These are phyloP conservation scores for Drosophila prosaltans DNA, from an alignment of 1,140 invertebrate genomes.

Conservation along the genomic window DNA sequence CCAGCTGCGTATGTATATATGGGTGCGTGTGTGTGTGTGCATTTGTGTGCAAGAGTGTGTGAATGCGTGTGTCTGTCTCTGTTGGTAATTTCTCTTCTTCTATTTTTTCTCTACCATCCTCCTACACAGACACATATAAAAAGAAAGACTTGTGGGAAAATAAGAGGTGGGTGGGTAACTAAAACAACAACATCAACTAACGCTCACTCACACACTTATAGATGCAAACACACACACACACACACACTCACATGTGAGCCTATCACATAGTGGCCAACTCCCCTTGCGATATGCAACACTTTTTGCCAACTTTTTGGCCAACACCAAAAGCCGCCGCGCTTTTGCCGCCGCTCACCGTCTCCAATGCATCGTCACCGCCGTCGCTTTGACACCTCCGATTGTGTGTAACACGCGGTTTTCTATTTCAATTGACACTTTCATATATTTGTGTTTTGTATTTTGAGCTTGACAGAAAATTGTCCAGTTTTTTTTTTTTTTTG, in stretches of 20 bases:
- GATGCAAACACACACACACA: conserved; percentile 23
- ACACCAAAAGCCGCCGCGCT: conserved; percentile 73
- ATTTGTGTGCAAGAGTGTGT: conserved; percentile 15
- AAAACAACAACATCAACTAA: conserved; percentile 59
- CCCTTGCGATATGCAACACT: conserved; percentile 73
- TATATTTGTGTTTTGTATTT: conserved; percentile 57
- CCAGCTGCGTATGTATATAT: conserved; percentile 47
- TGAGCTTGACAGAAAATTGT: conserved; percentile 31
- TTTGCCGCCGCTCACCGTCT: conserved; percentile 58
- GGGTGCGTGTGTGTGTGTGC: conserved; percentile 39
- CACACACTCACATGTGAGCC: conserved; percentile 39
- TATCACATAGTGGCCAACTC: conserved; percentile 73
- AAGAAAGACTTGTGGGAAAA: not conserved
- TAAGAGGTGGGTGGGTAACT: conserved; percentile 22
- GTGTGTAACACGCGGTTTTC: conserved; percentile 72
- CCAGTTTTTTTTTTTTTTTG: conserved; percentile 16
- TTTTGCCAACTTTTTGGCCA: conserved; percentile 49
- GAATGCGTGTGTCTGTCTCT: conserved; percentile 29
- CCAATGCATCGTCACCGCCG: conserved; percentile 23
- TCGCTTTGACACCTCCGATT: conserved; percentile 76
- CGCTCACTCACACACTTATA: conserved; percentile 39
- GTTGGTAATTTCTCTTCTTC: conserved; percentile 23
- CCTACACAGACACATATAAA: conserved; percentile 65
- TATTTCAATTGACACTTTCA: conserved; percentile 77
- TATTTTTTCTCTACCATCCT: conserved; percentile 60